Evolutionary conservation across 2,888 invertebrate species (phyloP).

Genomic region (Cheilosia vulpina): DNA sequence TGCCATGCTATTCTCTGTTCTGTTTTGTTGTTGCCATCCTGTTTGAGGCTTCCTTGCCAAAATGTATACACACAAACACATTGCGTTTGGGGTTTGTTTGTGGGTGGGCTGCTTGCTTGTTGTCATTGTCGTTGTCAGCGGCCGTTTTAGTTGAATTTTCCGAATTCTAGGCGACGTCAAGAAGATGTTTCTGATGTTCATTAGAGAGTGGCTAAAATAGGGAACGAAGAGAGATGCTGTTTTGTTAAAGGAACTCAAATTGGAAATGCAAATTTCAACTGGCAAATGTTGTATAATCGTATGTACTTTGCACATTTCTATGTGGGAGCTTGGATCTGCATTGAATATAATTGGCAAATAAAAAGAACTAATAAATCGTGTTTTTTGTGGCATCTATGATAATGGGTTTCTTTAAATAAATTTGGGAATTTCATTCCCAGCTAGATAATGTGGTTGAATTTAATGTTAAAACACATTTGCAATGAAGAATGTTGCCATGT

Average conservation of each 20-base stretch:
- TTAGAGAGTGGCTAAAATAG: constrained; percentile 66
- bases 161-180: constrained; percentile 71
- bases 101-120: constrained; percentile 57
- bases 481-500: neutral
- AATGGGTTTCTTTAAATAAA: constrained; percentile 28
- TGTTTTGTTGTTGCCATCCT: constrained; percentile 68
- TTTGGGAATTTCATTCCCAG: constrained; percentile 8
- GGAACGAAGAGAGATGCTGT: constrained; percentile 43
- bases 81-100: constrained; percentile 62
- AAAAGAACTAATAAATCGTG: constrained; percentile 25
- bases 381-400: constrained; percentile 35
- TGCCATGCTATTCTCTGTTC: constrained; percentile 64
- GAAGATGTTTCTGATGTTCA: constrained; percentile 73
- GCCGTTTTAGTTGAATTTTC: constrained; percentile 73
- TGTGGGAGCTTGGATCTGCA: constrained; percentile 42
- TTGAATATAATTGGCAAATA: constrained; percentile 60
- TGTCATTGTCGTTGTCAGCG: constrained; percentile 74
- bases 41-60: constrained; percentile 67
- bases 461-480: neutral
- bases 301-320: constrained; percentile 9
- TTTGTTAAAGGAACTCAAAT: constrained; percentile 65
- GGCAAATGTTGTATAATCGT: constrained; percentile 23
- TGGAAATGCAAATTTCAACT: constrained; percentile 68
- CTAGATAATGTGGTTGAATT: neutral
- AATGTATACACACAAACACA: constrained; percentile 57